phyloP scores from a whole-genome alignment of 2,888 invertebrate species.

The Euclidia mi region DNA sequence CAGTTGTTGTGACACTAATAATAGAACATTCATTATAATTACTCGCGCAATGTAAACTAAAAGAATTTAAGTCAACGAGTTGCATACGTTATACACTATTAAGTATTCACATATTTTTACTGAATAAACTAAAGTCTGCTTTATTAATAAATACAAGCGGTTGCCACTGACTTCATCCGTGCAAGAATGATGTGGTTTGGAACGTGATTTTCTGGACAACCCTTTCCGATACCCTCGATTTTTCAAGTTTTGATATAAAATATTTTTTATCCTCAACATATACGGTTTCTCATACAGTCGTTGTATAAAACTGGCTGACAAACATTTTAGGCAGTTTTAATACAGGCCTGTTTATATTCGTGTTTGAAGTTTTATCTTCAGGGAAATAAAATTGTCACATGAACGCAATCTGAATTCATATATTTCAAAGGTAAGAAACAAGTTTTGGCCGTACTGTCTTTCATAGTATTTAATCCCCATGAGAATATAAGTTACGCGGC shows the following conservation, averaged over 20 bases:
- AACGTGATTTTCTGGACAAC: conserved; percentile 5
- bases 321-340: background rate
- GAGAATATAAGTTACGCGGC: conserved; percentile 71
- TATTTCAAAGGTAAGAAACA: conserved; percentile 28
- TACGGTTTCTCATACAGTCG: background rate
- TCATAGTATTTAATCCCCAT: conserved; percentile 63
- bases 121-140: background rate
- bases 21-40: conserved; percentile 38
- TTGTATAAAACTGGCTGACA: background rate
- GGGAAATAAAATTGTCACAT: conserved; percentile 14
- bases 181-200: conserved; percentile 2
- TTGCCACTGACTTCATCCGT: background rate
- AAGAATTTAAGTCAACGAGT: conserved; percentile 33
- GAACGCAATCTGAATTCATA: conserved; percentile 19
- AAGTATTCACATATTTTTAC: background rate
- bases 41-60: conserved; percentile 29
- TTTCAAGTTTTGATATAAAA: conserved; percentile 6
- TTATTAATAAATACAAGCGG: background rate
- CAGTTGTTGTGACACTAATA: conserved; percentile 30
- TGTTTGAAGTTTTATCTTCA: no score
- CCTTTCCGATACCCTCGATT: conserved; percentile 3
- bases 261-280: background rate
- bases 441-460: conserved; percentile 40
- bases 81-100: conserved; percentile 5
- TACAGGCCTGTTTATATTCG: no score